phyloP scores from a whole-genome alignment of 1,140 invertebrate species.

The Drosophila fuyamai region DNA sequence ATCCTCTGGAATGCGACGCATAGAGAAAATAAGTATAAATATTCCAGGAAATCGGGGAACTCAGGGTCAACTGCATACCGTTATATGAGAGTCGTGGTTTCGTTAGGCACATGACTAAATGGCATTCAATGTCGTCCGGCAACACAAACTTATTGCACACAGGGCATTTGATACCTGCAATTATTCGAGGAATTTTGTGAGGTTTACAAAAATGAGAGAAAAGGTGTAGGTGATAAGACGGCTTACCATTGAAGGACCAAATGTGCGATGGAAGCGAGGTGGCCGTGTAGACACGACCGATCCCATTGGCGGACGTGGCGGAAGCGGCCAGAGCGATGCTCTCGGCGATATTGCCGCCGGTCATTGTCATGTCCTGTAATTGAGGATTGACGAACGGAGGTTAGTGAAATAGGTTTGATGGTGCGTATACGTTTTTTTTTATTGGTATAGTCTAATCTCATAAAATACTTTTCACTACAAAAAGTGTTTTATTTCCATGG shows the following conservation, averaged over 20 bases:
- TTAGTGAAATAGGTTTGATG: too few relatives aligned
- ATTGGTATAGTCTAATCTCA: too few relatives aligned
- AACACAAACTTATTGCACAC: conserved; percentile 99
- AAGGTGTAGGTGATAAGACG: too few relatives aligned
- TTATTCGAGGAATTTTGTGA: conserved; percentile 48
- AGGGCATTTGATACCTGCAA: conserved; percentile 97
- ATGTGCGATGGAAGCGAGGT: conserved; percentile 95
- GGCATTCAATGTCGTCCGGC: conserved; percentile 99
- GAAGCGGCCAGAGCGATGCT: conserved; percentile 86
- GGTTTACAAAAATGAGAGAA: not conserved
- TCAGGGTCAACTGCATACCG: conserved; percentile 87
- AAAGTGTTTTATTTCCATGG: too few relatives aligned
- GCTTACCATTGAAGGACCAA: conserved; percentile 94
- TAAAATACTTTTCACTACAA: too few relatives aligned
- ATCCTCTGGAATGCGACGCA: conserved; percentile 91
- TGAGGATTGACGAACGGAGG: not conserved
- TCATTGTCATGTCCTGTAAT: conserved; percentile 70
- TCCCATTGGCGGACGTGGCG: conserved; percentile 84
- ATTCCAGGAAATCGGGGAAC: not conserved
- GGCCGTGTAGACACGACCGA: conserved; percentile 93
- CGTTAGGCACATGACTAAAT: conserved; percentile 99
- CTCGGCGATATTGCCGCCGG: conserved; percentile 82
- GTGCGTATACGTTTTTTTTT: not conserved
- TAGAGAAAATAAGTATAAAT: not conserved
- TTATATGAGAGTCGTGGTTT: conserved; percentile 99